phyloP scores from a whole-genome alignment of 2,888 invertebrate species.

The Diarsia rubi region DNA sequence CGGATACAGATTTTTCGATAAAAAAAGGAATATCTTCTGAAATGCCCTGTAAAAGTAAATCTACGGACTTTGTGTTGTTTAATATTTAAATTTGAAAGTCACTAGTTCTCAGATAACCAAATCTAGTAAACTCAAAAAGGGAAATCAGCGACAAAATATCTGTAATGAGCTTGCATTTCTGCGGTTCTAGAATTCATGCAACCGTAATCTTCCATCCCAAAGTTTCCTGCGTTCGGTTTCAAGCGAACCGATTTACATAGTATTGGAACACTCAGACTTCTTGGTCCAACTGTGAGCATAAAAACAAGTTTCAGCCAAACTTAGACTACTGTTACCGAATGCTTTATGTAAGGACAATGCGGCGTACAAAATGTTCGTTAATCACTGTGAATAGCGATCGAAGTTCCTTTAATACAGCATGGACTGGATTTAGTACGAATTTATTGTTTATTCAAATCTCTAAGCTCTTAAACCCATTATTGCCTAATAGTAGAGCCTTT shows the following conservation, averaged over 20 bases:
- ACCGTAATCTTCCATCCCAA: constrained; percentile 35
- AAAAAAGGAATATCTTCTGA: no score
- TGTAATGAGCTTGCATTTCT: constrained; percentile 24
- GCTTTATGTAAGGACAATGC: constrained; percentile 56
- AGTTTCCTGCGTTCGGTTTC: constrained; percentile 46
- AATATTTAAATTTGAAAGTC: neutral
- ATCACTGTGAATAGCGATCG: constrained; percentile 67
- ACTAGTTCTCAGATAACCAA: neutral
- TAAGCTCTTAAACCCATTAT: constrained; percentile 66
- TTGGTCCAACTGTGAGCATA: constrained; percentile 45
- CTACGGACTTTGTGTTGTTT: neutral
- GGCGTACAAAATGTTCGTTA: constrained; percentile 68
- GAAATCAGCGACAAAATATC: neutral
- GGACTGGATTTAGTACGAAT: constrained; percentile 60
- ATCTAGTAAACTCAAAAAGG: neutral
- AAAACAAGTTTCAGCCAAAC: constrained; percentile 51
- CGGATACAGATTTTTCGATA: no score
- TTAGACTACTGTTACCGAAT: constrained; percentile 61
- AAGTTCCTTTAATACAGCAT: constrained; percentile 66
- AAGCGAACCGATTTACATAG: constrained; percentile 58
- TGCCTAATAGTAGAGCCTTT: constrained; percentile 59
- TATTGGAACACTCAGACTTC: constrained; percentile 59
- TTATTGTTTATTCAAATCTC: constrained; percentile 68
- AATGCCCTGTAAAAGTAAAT: neutral
- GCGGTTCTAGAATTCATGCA: constrained; percentile 18